These are phyloP conservation scores for Coleophora deauratella DNA, from an alignment of 2,888 invertebrate genomes.

Conservation along the genomic window DNA sequence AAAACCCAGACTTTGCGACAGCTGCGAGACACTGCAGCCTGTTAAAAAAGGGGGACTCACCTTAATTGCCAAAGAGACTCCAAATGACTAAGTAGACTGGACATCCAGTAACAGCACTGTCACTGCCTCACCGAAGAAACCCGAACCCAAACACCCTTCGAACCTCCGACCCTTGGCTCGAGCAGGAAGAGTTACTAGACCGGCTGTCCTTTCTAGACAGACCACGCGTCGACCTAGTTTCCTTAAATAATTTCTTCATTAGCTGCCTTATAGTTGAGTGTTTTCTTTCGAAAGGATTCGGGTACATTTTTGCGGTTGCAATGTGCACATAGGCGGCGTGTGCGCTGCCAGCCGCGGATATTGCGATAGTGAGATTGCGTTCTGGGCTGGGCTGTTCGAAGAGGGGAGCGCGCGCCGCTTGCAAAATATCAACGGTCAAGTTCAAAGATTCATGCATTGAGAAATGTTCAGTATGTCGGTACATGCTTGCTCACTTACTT, in stretches of 20 bases:
- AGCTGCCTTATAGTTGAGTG: constrained; percentile 74
- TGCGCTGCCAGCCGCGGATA: not conserved
- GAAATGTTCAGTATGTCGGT: no score
- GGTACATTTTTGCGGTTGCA: constrained; percentile 53
- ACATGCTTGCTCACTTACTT: no score
- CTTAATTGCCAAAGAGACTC: no score
- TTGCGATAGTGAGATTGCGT: no score
- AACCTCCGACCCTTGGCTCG: not conserved
- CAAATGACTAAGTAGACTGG: no score
- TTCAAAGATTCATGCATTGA: constrained; percentile 24
- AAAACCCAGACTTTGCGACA: no score
- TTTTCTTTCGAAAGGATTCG: constrained; percentile 75
- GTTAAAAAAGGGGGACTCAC: no score
- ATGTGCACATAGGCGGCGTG: constrained; percentile 17
- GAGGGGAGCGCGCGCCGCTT: constrained; percentile 18
- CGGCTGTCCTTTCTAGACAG: not conserved
- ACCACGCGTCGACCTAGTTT: constrained; percentile 5
- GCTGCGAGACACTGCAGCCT: no score
- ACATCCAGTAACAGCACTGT: not conserved
- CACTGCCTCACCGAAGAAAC: not conserved
- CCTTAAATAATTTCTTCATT: constrained; percentile 63
- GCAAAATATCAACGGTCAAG: constrained; percentile 35
- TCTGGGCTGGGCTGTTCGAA: not conserved
- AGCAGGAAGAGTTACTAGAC: not conserved
- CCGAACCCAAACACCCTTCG: not conserved